Evolutionary conservation across 2,113 vertebrate species (phyloP).

Genomic region (Acrocephalus kingi): DNA sequence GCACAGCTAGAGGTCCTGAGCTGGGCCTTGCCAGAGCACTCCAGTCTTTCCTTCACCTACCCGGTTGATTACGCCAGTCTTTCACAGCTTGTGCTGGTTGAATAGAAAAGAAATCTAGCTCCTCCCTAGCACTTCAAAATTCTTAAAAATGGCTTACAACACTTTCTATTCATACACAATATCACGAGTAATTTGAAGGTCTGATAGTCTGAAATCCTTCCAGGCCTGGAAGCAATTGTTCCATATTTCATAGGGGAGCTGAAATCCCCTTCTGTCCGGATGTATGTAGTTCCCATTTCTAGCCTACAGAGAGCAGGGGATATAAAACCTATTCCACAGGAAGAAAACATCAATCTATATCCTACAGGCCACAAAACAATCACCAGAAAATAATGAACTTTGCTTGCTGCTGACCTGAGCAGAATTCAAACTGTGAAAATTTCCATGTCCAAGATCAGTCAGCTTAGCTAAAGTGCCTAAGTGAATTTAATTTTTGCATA

Average conservation of each 20-base stretch:
- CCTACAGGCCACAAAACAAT: conserved; percentile 37
- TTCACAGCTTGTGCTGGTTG: background rate
- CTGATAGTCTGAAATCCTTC: conserved; percentile 21
- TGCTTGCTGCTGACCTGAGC: conserved; percentile 54
- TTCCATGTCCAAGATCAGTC: conserved; percentile 27
- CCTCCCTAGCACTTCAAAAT: background rate
- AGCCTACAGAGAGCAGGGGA: background rate
- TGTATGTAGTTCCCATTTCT: background rate
- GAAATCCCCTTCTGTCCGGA: background rate
- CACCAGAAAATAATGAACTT: conserved; percentile 53
- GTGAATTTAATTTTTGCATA: conserved; percentile 39
- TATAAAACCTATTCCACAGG: background rate
- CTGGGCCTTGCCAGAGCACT: background rate
- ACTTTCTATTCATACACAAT: background rate
- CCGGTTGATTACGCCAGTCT: rapidly evolving
- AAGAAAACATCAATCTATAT: conserved; percentile 39
- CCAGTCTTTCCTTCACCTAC: background rate
- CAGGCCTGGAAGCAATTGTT: conserved; percentile 9
- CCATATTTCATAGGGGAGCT: background rate
- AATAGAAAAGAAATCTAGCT: background rate
- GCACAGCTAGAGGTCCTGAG: background rate
- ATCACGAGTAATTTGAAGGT: conserved; percentile 38
- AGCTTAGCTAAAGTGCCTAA: background rate
- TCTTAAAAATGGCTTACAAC: background rate
- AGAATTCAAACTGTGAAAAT: conserved; percentile 48